phyloP scores from a whole-genome alignment of 2,797 vertebrate genomes.

The Oreonectes daqikongensis region DNA sequence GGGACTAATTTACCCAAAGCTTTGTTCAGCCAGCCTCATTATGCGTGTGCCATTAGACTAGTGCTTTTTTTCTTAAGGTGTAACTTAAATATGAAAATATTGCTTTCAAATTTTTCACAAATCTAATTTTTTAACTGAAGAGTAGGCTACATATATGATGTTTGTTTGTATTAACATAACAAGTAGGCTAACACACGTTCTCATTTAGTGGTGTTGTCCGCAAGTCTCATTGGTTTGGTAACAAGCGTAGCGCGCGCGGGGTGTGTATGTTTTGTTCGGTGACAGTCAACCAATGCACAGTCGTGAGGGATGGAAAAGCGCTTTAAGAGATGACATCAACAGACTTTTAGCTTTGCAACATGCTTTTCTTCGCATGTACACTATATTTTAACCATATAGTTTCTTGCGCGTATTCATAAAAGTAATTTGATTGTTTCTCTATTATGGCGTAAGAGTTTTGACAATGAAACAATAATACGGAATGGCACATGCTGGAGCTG shows the following conservation, averaged over 20 bases:
- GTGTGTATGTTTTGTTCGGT: neutral
- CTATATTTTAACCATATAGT: neutral
- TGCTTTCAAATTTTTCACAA: too few species aligned
- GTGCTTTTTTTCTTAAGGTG: neutral
- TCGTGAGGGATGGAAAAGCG: neutral
- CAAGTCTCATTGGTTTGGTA: conserved; percentile 6
- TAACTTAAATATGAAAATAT: too few species aligned
- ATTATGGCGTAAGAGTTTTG: neutral
- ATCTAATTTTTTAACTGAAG: too few species aligned
- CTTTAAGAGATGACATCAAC: neutral
- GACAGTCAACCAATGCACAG: neutral
- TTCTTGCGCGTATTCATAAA: neutral
- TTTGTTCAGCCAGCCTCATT: conserved; percentile 27
- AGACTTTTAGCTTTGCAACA: neutral
- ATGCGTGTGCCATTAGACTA: conserved; percentile 5
- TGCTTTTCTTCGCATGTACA: neutral
- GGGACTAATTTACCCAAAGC: conserved; percentile 42
- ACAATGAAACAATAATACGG: neutral
- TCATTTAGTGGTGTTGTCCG: neutral
- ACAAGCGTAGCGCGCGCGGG: conserved; percentile 1
- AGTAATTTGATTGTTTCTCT: neutral
- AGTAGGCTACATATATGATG: too few species aligned
- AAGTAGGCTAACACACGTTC: neutral
- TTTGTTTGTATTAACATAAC: neutral
- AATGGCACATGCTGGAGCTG: neutral